phyloP scores from a whole-genome alignment of 2,797 vertebrate genomes.

The Phataginus tricuspis region DNA sequence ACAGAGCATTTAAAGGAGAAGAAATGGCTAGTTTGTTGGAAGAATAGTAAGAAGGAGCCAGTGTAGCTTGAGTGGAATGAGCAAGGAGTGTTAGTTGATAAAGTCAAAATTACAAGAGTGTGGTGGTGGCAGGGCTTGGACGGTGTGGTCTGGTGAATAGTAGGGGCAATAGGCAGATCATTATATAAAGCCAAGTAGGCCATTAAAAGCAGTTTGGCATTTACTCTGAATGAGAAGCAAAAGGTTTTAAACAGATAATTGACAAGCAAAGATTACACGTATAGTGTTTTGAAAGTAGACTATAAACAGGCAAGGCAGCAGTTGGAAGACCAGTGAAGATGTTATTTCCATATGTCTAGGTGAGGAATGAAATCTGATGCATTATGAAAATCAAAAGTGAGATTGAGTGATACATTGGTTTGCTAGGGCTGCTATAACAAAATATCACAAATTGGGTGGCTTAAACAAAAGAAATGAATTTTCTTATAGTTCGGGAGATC shows the following conservation, averaged over 20 bases:
- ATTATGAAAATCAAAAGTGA: constrained; percentile 6
- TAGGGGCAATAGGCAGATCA: not conserved
- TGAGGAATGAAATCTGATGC: not conserved
- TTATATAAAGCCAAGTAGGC: not conserved
- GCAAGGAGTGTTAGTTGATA: not conserved
- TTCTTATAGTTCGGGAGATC: not conserved
- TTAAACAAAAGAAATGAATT: not conserved
- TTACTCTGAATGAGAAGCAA: not conserved
- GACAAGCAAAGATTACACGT: not conserved
- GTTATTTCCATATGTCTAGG: not conserved
- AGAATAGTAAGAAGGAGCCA: not conserved
- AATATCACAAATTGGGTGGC: not conserved
- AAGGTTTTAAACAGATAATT: constrained; percentile 32
- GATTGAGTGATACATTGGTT: not conserved
- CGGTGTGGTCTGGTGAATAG: not conserved
- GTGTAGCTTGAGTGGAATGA: not conserved
- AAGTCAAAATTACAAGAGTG: not conserved
- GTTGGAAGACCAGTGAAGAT: not conserved
- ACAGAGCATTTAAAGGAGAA: not conserved
- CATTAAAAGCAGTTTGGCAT: not conserved
- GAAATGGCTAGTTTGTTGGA: not conserved
- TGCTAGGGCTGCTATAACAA: not conserved
- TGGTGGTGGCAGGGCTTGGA: not conserved
- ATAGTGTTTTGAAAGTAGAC: constrained; percentile 37
- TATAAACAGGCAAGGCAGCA: not conserved